Evolutionary conservation across 2,888 invertebrate species (phyloP).

Genomic region (Anoplius nigerrimus): DNA sequence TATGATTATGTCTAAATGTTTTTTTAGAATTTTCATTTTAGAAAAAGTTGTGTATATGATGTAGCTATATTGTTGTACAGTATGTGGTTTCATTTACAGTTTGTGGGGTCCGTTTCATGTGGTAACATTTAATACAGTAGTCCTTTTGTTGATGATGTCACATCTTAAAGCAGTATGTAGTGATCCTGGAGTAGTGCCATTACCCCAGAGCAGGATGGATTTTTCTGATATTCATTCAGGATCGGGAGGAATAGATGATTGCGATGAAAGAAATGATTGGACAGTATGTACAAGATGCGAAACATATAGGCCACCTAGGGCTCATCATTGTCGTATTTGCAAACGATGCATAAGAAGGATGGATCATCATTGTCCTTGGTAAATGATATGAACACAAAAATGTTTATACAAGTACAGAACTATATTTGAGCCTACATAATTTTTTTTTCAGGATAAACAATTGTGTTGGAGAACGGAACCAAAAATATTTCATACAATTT

Average conservation of each 20-base stretch:
- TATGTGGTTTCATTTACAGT: slow-evolving; percentile 75
- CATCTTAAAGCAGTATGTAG: slow-evolving; percentile 91
- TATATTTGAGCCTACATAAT: slow-evolving; percentile 15
- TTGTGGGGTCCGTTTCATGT: slow-evolving; percentile 90
- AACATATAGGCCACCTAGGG: slow-evolving; percentile 88
- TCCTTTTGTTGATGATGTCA: slow-evolving; percentile 84
- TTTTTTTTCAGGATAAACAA: slow-evolving; percentile 85
- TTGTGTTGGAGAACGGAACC: slow-evolving; percentile 93
- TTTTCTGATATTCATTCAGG: slow-evolving; percentile 87
- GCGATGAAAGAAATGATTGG: slow-evolving; percentile 81
- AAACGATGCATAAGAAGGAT: slow-evolving; percentile 87
- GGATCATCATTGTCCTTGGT: slow-evolving; percentile 93
- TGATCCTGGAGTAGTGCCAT: slow-evolving; percentile 93
- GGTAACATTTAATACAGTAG: slow-evolving; percentile 85
- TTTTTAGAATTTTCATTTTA: not conserved
- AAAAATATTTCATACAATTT: slow-evolving; percentile 94
- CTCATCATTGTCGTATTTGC: slow-evolving; percentile 92
- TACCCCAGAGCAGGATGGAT: slow-evolving; percentile 83
- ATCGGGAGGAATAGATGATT: slow-evolving; percentile 74
- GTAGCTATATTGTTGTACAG: too few species aligned
- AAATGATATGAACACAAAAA: slow-evolving; percentile 31
- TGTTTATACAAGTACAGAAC: not conserved
- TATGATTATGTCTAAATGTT: not conserved
- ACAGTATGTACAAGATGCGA: slow-evolving; percentile 89
- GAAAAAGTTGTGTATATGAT: not conserved